These are phyloP conservation scores for Apostichopus japonicus DNA, from an alignment of 35 echinoderm and acorn worm species.

Conservation along the genomic window DNA sequence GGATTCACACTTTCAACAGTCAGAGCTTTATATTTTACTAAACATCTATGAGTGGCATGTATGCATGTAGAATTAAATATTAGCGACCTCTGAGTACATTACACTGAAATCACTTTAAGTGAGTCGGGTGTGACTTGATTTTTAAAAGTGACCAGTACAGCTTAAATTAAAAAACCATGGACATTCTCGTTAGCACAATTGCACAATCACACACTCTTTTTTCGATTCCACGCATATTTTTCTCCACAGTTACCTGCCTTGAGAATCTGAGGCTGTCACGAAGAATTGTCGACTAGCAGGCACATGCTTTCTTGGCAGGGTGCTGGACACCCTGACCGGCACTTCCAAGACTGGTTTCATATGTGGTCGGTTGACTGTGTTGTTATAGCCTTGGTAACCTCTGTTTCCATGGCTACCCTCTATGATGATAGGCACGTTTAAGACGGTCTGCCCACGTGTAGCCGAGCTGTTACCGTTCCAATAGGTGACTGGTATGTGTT, in stretches of 20 bases:
- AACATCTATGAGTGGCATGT: too few relatives aligned
- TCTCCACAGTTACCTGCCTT: neutral
- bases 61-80: too few relatives aligned
- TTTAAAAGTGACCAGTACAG: too few relatives aligned
- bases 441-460: neutral
- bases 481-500: neutral
- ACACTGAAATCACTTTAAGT: too few relatives aligned
- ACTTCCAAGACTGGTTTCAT: neutral
- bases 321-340: neutral
- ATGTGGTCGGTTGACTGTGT: neutral
- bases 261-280: neutral
- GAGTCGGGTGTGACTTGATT: too few relatives aligned
- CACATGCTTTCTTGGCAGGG: conserved; percentile 8
- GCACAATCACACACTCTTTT: neutral
- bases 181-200: neutral
- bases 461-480: neutral
- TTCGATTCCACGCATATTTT: neutral
- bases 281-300: neutral
- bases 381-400: neutral
- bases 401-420: neutral
- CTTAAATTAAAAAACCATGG: too few relatives aligned
- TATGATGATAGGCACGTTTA: neutral
- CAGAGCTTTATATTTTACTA: too few relatives aligned
- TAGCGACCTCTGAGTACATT: too few relatives aligned
- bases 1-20: too few relatives aligned